These are phyloP conservation scores for Morinoia aosen DNA, from an alignment of 2,888 invertebrate species.

Conservation along the genomic window DNA sequence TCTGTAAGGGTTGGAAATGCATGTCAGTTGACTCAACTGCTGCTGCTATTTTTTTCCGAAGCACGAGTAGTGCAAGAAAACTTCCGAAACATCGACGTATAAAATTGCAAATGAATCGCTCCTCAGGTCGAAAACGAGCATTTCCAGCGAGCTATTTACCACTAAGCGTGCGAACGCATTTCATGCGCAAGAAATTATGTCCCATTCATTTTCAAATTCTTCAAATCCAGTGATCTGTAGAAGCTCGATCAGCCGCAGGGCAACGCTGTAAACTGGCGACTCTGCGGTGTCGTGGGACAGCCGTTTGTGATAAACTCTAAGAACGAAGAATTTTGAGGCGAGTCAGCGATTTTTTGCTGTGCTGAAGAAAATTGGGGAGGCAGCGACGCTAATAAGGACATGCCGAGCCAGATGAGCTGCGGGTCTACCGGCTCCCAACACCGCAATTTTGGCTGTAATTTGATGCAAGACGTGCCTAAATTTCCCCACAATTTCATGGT, in stretches of 20 bases:
- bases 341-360: constrained; percentile 20
- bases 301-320: neutral
- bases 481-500: neutral
- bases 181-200: neutral
- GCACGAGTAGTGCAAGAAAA: neutral
- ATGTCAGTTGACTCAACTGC: neutral
- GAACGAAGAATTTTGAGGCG: neutral
- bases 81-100: neutral
- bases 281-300: neutral
- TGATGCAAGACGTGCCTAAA: constrained; percentile 2
- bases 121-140: neutral
- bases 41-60: neutral
- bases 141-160: neutral
- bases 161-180: neutral
- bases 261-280: neutral
- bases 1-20: neutral
- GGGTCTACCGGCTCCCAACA: neutral
- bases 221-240: neutral
- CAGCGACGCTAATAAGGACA: neutral
- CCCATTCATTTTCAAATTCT: neutral
- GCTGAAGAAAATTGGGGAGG: neutral
- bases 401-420: constrained; percentile 10
- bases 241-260: neutral
- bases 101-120: neutral
- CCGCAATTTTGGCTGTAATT: constrained; percentile 20